Base-by-base conservation (phyloP, 2,113 vertebrate species). In the Nesogale talazaci region DNA sequence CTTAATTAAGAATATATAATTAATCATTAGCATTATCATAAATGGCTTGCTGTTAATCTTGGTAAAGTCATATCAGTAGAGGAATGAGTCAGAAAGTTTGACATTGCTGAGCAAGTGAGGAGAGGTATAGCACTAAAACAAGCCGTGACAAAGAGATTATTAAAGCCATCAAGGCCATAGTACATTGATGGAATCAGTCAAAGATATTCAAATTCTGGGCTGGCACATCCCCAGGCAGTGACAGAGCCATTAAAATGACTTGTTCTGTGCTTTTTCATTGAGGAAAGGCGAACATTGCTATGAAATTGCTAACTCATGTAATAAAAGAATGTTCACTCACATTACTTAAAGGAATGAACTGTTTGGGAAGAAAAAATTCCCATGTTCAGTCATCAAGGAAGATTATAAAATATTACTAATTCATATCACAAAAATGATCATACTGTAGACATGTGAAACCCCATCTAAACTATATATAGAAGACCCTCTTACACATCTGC, bases 131-230 rank as follows among this genome's bases (percentile, higher is more conserved):
- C 16, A 23, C 7, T 67, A 34, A n/a, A 82, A 61, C 27, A 57
- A n/a, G 16, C 88, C 69, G 36, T 70, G 59, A 57, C 36, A 67
- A 67, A 93, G 67, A 65, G 40, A 87, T 88, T 87, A 40, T 63
- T 81, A 27, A 82, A 65, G n/a, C 29, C 80, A 11, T 52, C 46
- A 46, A 61, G 36, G 17, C 69, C 63, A 70, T 61, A 78, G 4
- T 34, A 6, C 12, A 88, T 23, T 77, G 29, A 76, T 22, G 83
- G 70, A 42, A 69, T 69, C 76, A 76, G 76, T n/a, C 40, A 57
- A 57, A 82, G 14, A 27, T 75, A 59, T 76, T 81, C 76, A 81
- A 31, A 59, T 36, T 42, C n/a, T 20, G 57, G 31, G 42, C 85
- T 42, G 59, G 67, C 19, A 86, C 34, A 46, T 36, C 65, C 34